Base-by-base conservation (phyloP, 2,797 vertebrate species). In the Prionace glauca region DNA sequence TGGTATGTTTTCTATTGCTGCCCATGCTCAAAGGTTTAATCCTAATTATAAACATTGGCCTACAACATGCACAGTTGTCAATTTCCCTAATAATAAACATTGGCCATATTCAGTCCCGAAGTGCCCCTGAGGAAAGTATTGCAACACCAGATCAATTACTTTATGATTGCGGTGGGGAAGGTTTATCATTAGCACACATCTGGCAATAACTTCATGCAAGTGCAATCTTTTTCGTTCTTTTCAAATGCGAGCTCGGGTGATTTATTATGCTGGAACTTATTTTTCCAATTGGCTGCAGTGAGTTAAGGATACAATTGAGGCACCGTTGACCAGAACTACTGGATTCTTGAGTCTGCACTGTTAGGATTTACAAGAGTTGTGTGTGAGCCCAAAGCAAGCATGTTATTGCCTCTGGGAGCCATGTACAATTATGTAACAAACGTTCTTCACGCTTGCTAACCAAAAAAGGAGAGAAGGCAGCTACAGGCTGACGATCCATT, bases 391-490 rank as follows among this genome's bases (percentile, higher is more conserved):
- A 20, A 26, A 60, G 12, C 60, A 72, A 32, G 93, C 32, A n/a
- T 65, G 56, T 65, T 60, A 65, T 65, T 91, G 60, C 45, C 50
- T 56, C 71, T 77, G 93, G 36, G 71, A 14, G 36, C 20, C 26
- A 56, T 32, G 71, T 95, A 56, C 74, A 56, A 77, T 56, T 50
- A 56, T 77, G 60, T 92, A 69, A n/a, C 60, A 20, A 91, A 20
- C 2, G 26, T 50, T 26, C 69, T 94, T 18, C 71, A 50, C 45
- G 29, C 18, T 41, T 92, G 11, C 29, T 77, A 50, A 74, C 93
- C 93, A 94, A 74, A 72, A 72, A 94, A 72, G 69, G 71, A 56
- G 56, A 74, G 29, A 91, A 60, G 56, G 88, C 88, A 91, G 60
- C 24, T 32, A 11, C 32, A 20, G 2, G 12, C 45, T 60, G 41